phyloP scores from a whole-genome alignment of 2,888 invertebrate genomes.

The Mellilla xanthometata region DNA sequence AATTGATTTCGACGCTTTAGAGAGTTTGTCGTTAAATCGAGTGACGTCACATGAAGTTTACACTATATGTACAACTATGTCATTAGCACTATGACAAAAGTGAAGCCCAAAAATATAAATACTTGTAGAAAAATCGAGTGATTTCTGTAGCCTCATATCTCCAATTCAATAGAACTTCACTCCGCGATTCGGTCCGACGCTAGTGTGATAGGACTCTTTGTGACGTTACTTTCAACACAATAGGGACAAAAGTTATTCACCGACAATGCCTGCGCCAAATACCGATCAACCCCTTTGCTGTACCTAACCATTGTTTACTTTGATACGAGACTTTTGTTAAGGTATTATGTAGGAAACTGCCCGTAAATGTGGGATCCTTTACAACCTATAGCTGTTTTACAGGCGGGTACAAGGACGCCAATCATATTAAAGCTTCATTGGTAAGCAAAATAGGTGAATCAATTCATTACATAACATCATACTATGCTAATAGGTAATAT shows the following conservation, averaged over 20 bases:
- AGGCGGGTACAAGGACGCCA: conserved; percentile 9
- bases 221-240: conserved; percentile 80
- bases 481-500: too few species aligned
- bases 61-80: too few species aligned
- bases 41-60: too few species aligned
- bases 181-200: conserved; percentile 13
- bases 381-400: conserved; percentile 11
- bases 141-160: neutral
- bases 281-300: conserved; percentile 75
- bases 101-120: too few species aligned
- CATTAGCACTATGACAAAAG: too few species aligned
- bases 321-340: conserved; percentile 78
- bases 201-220: conserved; percentile 51
- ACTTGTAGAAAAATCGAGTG: too few species aligned
- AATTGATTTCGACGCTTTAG: too few species aligned
- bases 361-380: conserved; percentile 16
- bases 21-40: too few species aligned
- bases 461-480: too few species aligned
- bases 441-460: too few species aligned
- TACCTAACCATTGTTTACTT: conserved; percentile 78
- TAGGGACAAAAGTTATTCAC: conserved; percentile 83
- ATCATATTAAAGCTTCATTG: too few species aligned
- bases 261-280: conserved; percentile 83
- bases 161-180: conserved; percentile 8
- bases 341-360: conserved; percentile 22